Evolutionary conservation across 1,140 invertebrate species (phyloP).

Genomic region (Drosophila mauritiana): DNA sequence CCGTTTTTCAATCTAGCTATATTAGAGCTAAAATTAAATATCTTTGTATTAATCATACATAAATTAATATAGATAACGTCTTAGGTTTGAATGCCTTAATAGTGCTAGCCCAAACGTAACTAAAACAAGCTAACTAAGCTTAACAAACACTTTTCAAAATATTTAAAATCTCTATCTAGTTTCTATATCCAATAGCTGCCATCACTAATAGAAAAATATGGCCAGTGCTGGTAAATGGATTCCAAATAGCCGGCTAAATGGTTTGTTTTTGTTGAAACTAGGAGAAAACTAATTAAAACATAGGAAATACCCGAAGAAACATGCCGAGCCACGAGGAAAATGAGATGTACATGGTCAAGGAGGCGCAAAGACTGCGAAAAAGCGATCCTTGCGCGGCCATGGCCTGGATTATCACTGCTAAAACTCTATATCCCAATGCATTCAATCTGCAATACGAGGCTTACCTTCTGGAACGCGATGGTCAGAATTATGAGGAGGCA

Average conservation of each 20-base stretch:
- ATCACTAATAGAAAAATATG: no score
- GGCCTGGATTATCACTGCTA: constrained; percentile 96
- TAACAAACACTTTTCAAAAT: not conserved
- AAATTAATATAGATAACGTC: no score
- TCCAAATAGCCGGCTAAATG: constrained; percentile 8
- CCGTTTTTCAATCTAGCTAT: not conserved
- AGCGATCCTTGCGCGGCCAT: constrained; percentile 91
- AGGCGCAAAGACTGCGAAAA: constrained; percentile 64
- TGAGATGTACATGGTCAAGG: constrained; percentile 62
- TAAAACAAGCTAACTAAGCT: no score
- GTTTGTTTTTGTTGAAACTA: not conserved
- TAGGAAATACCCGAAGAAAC: not conserved
- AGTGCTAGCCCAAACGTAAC: no score
- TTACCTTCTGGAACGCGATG: constrained; percentile 92
- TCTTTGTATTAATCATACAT: not conserved
- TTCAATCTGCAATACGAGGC: constrained; percentile 94
- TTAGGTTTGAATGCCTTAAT: no score
- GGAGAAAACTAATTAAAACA: not conserved
- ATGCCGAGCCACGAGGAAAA: constrained; percentile 57
- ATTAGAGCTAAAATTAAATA: not conserved
- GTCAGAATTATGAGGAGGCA: constrained; percentile 91
- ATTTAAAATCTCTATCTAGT: not conserved
- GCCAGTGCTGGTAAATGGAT: not conserved
- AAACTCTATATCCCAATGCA: constrained; percentile 93
- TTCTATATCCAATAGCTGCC: not conserved